Evolutionary conservation across 2,113 vertebrate species (phyloP).

Genomic region (Pterocles gutturalis): DNA sequence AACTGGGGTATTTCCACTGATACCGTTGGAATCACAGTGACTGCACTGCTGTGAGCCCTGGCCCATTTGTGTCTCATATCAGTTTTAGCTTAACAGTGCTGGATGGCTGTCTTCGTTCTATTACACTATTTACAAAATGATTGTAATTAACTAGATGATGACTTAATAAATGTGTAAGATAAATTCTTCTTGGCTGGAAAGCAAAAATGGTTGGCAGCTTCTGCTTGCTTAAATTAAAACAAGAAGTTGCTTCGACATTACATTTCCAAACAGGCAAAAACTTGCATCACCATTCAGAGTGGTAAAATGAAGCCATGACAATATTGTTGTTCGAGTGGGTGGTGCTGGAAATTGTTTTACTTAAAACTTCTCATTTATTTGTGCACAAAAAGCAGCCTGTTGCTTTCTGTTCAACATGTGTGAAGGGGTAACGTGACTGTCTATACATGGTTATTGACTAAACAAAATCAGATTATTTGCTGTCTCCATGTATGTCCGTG

Average conservation of each 20-base stretch:
- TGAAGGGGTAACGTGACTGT: background rate
- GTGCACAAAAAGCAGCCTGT: slow-evolving; percentile 6
- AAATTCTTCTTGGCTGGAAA: slow-evolving; percentile 55
- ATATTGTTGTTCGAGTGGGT: slow-evolving; percentile 32
- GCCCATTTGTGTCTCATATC: background rate
- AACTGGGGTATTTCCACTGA: background rate
- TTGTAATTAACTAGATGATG: slow-evolving; percentile 33
- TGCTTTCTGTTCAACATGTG: background rate
- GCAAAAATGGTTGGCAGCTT: slow-evolving; percentile 53
- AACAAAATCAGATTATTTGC: background rate
- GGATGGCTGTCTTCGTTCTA: background rate
- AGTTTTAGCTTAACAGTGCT: background rate
- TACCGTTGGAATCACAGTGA: background rate
- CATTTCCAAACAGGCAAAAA: slow-evolving; percentile 64
- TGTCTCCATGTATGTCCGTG: background rate
- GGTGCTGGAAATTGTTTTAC: slow-evolving; percentile 40
- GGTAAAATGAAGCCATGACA: slow-evolving; percentile 43
- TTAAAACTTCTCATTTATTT: slow-evolving; percentile 18
- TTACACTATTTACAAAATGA: background rate
- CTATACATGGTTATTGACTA: background rate
- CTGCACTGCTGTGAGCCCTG: background rate
- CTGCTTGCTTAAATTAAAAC: slow-evolving; percentile 68
- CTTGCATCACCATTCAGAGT: slow-evolving; percentile 7
- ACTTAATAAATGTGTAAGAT: slow-evolving; percentile 64
- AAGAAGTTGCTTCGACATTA: slow-evolving; percentile 58